A percentile compares a stretch with the other conserved stretches of the same genome.
Conservation (phyloP, 2,888 invertebrate genomes). For the Drosophila pseudotalamancana region DNA sequence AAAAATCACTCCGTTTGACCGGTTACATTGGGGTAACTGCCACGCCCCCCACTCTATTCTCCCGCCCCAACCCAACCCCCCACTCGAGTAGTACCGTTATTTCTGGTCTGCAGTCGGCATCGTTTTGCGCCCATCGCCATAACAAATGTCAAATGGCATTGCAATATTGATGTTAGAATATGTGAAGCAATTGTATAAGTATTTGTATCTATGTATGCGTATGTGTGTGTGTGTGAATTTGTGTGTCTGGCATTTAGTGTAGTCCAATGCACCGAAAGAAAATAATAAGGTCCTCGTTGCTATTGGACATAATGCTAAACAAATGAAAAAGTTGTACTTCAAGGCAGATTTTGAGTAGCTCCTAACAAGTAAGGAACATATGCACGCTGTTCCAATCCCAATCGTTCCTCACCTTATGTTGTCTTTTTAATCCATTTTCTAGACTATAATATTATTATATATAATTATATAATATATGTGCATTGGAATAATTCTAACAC, state of each 20-base stretch:
- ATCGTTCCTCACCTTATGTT: not conserved
- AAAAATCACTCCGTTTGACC: constrained; percentile 79
- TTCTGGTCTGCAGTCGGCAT: constrained; percentile 38
- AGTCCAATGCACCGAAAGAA: constrained; percentile 14
- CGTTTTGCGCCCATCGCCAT: constrained; percentile 48
- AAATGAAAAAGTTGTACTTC: no score
- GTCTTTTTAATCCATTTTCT: no score
- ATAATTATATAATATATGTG: no score
- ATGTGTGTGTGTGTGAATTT: not conserved
- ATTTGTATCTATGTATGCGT: constrained; percentile 5
- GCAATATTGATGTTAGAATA: constrained; percentile 73
- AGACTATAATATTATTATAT: no score
- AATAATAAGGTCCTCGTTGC: not conserved
- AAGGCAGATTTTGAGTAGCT: no score
- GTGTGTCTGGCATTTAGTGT: constrained; percentile 18
- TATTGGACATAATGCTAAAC: not conserved
- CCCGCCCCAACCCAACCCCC: not conserved
- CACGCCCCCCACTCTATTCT: not conserved
- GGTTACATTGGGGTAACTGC: constrained; percentile 57
- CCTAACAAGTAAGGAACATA: no score
- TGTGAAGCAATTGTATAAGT: constrained; percentile 39
- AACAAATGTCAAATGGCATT: constrained; percentile 68
- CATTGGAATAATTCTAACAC: no score
- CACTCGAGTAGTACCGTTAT: not conserved
- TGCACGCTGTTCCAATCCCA: not conserved